Conservation (phyloP, 2,888 invertebrate species). For the Dicycla oo region DNA sequence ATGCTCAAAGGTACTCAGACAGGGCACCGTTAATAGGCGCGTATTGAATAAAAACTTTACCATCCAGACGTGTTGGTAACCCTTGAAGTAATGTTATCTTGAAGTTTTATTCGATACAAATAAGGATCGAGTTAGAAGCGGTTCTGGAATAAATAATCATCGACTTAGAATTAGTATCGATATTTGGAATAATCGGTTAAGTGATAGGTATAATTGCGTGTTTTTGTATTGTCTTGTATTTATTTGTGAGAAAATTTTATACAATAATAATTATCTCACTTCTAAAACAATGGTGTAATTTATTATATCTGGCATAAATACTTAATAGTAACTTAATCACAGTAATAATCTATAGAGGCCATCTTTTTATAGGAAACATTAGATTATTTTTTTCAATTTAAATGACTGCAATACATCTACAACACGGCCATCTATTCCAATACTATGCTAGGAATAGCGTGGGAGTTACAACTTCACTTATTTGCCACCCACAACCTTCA, state of each 20-base stretch:
- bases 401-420: background rate
- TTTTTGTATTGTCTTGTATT: background rate
- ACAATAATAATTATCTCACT: background rate
- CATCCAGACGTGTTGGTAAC: slow-evolving; percentile 45
- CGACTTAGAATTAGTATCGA: background rate
- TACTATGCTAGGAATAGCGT: slow-evolving; percentile 2
- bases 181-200: background rate
- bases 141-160: background rate
- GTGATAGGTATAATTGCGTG: background rate
- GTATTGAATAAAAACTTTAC: slow-evolving; percentile 73
- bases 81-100: slow-evolving; percentile 35
- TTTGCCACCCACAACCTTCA: slow-evolving; percentile 26
- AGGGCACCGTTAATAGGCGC: slow-evolving; percentile 72
- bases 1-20: slow-evolving; percentile 71
- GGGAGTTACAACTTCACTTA: slow-evolving; percentile 40
- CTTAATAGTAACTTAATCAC: background rate
- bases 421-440: slow-evolving; percentile 6
- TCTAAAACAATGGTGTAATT: background rate
- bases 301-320: background rate
- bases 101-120: slow-evolving; percentile 43
- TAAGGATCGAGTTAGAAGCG: slow-evolving; percentile 35
- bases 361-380: background rate
- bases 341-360: background rate
- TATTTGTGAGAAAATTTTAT: no score
- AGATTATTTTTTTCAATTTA: no score